Evolutionary conservation across 1,140 invertebrate genomes (phyloP).

Genomic region (Heliconius eleuchia): DNA sequence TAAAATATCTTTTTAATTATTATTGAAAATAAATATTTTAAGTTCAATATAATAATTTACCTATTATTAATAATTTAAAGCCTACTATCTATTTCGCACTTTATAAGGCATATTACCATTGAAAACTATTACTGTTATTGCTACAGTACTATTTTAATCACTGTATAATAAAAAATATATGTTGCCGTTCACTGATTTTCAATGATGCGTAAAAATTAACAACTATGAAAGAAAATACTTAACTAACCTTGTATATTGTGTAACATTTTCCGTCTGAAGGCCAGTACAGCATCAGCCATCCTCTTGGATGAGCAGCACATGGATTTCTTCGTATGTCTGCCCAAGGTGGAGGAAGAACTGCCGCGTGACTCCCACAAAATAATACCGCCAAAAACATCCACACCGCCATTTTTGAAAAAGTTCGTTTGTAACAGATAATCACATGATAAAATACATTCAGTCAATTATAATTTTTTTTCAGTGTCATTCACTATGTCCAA

Average conservation of each 20-base stretch:
- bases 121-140: background rate
- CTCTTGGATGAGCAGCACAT: constrained; percentile 88
- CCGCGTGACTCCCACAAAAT: constrained; percentile 73
- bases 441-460: constrained; percentile 20
- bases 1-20: background rate
- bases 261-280: constrained; percentile 90
- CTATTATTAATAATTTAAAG: background rate
- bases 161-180: background rate
- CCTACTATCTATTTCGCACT: background rate
- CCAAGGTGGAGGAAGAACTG: constrained; percentile 91
- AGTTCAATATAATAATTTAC: background rate
- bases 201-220: background rate
- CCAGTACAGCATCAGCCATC: constrained; percentile 93
- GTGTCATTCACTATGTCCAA: background rate
- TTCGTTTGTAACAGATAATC: constrained; percentile 23
- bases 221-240: background rate
- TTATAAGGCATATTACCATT: background rate
- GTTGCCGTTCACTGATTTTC: background rate
- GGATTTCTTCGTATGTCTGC: constrained; percentile 90
- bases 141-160: background rate
- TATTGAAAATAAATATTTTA: background rate
- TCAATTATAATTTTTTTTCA: background rate
- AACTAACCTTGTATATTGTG: constrained; percentile 89
- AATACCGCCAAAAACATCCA: constrained; percentile 66
- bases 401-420: constrained; percentile 48